These are phyloP conservation scores for Poecilia gillii DNA, from an alignment of 2,797 vertebrate species.

Conservation along the genomic window DNA sequence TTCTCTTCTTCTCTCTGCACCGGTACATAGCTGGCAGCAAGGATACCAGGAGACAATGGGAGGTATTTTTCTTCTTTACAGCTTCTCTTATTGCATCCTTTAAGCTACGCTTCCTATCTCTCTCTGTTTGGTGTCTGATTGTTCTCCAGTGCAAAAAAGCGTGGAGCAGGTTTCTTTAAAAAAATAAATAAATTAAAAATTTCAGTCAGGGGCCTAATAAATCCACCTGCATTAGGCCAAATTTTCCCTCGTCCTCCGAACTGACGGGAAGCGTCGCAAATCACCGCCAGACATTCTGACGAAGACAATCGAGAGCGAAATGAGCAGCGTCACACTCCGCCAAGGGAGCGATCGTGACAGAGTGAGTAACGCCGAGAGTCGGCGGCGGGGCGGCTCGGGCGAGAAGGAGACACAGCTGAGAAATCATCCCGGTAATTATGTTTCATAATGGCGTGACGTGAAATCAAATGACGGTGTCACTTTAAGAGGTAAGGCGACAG, in stretches of 20 bases:
- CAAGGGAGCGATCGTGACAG: slow-evolving; percentile 36
- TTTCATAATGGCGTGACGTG: slow-evolving; percentile 45
- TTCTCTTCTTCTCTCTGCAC: slow-evolving; percentile 26
- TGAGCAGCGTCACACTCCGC: slow-evolving; percentile 38
- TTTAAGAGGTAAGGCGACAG: slow-evolving; percentile 12
- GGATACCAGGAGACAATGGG: slow-evolving; percentile 43
- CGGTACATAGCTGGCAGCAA: slow-evolving; percentile 32
- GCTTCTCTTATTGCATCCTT: slow-evolving; percentile 33
- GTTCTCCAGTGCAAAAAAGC: slow-evolving; percentile 4
- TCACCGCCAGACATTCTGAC: slow-evolving; percentile 43
- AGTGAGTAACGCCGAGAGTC: slow-evolving; percentile 50
- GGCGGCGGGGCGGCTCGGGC: slow-evolving; percentile 28
- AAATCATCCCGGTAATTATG: slow-evolving; percentile 41
- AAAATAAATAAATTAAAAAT: neutral
- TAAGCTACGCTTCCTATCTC: slow-evolving; percentile 7
- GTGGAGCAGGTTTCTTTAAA: neutral
- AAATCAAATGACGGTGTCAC: slow-evolving; percentile 38
- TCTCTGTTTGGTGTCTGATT: neutral
- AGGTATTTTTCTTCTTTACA: slow-evolving; percentile 36
- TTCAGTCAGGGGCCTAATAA: neutral
- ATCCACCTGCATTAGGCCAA: slow-evolving; percentile 3
- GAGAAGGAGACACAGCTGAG: slow-evolving; percentile 34
- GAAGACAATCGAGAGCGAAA: slow-evolving; percentile 18
- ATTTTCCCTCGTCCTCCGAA: slow-evolving; percentile 30
- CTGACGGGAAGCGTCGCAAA: slow-evolving; percentile 42